These are phyloP conservation scores for Cyrtodaria siliqua DNA, from an alignment of 2,888 invertebrate species.

Conservation along the genomic window DNA sequence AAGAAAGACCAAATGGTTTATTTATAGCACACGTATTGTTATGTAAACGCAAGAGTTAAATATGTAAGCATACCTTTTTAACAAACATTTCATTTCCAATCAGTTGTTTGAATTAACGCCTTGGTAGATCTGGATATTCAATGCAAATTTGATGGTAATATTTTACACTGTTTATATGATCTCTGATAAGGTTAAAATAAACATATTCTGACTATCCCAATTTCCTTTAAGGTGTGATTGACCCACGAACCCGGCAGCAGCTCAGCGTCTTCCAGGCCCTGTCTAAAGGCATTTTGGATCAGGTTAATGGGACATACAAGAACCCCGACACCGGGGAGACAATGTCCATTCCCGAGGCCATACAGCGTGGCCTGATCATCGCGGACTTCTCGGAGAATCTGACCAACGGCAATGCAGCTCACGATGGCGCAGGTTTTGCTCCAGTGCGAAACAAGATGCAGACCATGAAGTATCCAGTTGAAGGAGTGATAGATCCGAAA, in stretches of 20 bases:
- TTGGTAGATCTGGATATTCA: too few species aligned
- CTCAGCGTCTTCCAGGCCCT: conserved; percentile 83
- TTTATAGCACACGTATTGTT: too few species aligned
- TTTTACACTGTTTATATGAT: too few species aligned
- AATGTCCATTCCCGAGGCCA: conserved; percentile 84
- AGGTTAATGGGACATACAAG: conserved; percentile 79
- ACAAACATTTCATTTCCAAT: too few species aligned
- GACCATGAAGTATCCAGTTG: conserved; percentile 72
- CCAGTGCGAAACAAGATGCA: conserved; percentile 72
- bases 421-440: conserved; percentile 55
- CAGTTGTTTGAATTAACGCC: too few species aligned
- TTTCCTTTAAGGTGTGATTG: conserved; percentile 80
- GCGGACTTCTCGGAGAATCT: conserved; percentile 76
- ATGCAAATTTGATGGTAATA: too few species aligned
- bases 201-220: too few species aligned
- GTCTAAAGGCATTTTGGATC: conserved; percentile 80
- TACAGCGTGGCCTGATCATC: conserved; percentile 80
- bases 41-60: too few species aligned
- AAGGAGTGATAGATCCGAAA: conserved; percentile 80
- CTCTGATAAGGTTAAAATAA: too few species aligned
- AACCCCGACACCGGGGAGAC: conserved; percentile 79
- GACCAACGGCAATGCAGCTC: conserved; percentile 63
- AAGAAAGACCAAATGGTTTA: too few species aligned
- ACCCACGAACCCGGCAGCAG: conserved; percentile 78
- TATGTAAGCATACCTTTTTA: too few species aligned